phyloP scores from a whole-genome alignment of 2,113 vertebrate genomes.

The Taurulus bubalis region DNA sequence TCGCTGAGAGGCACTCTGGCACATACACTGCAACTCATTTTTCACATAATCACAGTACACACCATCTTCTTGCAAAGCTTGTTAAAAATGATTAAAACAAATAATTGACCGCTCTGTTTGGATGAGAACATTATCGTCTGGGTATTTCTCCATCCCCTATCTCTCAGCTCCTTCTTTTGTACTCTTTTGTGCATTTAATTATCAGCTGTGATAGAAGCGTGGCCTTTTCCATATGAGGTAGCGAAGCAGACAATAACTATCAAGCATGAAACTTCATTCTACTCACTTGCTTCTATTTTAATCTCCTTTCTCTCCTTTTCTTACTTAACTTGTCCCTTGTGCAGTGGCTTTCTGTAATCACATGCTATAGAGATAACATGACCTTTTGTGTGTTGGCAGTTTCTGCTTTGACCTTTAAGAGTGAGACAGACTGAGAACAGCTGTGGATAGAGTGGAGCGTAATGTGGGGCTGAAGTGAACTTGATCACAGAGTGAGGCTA shows the following conservation, averaged over 20 bases:
- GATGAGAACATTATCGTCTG: neutral
- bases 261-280: slow-evolving; percentile 13
- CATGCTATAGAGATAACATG: slow-evolving; percentile 73
- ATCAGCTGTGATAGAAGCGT: neutral
- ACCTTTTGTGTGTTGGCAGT: slow-evolving; percentile 82
- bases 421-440: slow-evolving; percentile 67
- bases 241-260: neutral
- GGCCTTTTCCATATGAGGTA: slow-evolving; percentile 21
- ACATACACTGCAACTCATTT: neutral
- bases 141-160: neutral
- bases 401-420: slow-evolving; percentile 78
- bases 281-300: slow-evolving; percentile 35
- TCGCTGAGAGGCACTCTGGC: neutral
- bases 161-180: neutral
- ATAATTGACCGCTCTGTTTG: neutral
- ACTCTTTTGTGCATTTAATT: neutral
- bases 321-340: slow-evolving; percentile 26
- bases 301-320: slow-evolving; percentile 39
- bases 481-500: slow-evolving; percentile 44
- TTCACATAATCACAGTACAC: neutral
- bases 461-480: slow-evolving; percentile 69
- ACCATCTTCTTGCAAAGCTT: neutral
- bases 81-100: neutral
- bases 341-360: slow-evolving; percentile 70
- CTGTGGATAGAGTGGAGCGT: slow-evolving; percentile 70